These are phyloP conservation scores for Torymus texanus DNA, from an alignment of 2,888 invertebrate genomes.

Conservation along the genomic window DNA sequence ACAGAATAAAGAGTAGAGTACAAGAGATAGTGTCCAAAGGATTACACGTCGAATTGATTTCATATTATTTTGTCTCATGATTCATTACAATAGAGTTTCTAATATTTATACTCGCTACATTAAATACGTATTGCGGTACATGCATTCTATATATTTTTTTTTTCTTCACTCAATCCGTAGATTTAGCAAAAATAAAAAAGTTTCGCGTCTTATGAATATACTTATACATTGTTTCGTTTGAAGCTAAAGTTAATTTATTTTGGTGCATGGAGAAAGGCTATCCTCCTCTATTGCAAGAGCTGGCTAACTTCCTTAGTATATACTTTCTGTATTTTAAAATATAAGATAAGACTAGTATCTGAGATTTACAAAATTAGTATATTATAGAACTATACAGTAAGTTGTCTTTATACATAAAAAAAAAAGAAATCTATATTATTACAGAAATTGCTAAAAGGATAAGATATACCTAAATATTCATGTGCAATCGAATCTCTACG, in stretches of 20 bases:
- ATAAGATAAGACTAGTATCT: constrained; percentile 58
- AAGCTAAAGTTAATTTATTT: constrained; percentile 54
- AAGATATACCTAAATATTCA: too few relatives aligned
- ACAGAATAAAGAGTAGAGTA: constrained; percentile 36
- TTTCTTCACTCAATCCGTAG: constrained; percentile 45
- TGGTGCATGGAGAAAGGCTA: constrained; percentile 55
- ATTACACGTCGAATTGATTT: constrained; percentile 38
- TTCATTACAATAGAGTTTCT: constrained; percentile 39
- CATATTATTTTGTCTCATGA: constrained; percentile 33
- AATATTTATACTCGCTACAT: constrained; percentile 50
- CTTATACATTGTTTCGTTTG: constrained; percentile 23
- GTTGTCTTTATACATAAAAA: constrained; percentile 50
- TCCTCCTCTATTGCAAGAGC: constrained; percentile 40
- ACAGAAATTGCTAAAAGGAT: constrained; percentile 27
- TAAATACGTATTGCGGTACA: constrained; percentile 55
- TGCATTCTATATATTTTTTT: constrained; percentile 38
- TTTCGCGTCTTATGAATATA: constrained; percentile 50
- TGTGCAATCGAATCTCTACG: too few relatives aligned
- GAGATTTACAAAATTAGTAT: constrained; percentile 56
- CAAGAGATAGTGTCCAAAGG: constrained; percentile 34
- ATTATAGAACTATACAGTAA: constrained; percentile 50
- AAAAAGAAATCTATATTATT: constrained; percentile 34
- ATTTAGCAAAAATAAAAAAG: constrained; percentile 54
- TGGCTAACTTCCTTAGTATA: constrained; percentile 35
- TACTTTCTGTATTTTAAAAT: constrained; percentile 51